Evolutionary conservation across 2,888 invertebrate species (phyloP).

Genomic region (Heliconius ethilla): DNA sequence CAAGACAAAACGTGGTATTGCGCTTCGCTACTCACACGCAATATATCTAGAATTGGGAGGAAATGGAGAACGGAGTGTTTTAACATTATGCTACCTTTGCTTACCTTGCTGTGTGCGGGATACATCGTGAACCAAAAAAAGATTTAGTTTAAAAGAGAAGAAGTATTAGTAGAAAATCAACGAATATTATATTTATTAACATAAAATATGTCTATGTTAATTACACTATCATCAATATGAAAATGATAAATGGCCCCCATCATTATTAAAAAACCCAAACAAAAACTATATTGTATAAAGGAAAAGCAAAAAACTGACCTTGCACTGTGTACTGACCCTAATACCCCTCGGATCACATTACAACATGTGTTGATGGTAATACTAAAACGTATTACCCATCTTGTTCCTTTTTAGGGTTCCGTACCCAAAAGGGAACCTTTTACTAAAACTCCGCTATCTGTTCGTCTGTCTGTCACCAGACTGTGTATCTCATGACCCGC

Average conservation of each 20-base stretch:
- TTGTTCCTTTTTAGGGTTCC: constrained; percentile 6
- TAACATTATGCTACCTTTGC: no score
- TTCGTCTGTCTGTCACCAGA: not conserved
- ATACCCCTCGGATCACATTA: constrained; percentile 25
- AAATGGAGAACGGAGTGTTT: no score
- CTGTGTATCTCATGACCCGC: no score
- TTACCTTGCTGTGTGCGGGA: not conserved
- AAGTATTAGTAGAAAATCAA: not conserved
- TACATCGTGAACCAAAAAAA: not conserved
- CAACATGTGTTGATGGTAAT: constrained; percentile 26
- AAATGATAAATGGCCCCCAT: not conserved
- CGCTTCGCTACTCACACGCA: no score
- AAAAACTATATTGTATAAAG: constrained; percentile 29
- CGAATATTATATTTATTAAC: not conserved
- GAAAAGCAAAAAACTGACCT: constrained; percentile 35
- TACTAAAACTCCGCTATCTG: no score
- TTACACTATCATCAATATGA: constrained; percentile 1
- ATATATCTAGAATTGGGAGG: no score
- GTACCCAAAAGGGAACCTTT: no score
- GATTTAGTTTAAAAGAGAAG: no score
- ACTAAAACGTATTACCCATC: constrained; percentile 18
- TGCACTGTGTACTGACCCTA: constrained; percentile 43
- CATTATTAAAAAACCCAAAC: not conserved
- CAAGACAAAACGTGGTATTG: no score
- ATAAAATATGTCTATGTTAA: not conserved